These are phyloP conservation scores for Caenorhabditis elegans DNA, from an alignment of 1,140 invertebrate species.

Conservation along the genomic window WBcel235 BX284604.4:7604501-7605000, in stretches of 20 bases:
- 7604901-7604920: constrained; percentile 3
- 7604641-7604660: not conserved
- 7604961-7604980: not conserved
- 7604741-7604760: not conserved
- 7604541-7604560: too few species aligned
- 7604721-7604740: not conserved
- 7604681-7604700: not conserved
- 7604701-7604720: not conserved
- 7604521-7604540: too few species aligned
- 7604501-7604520: constrained; percentile 19
- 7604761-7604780: not conserved
- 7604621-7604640: constrained; percentile 22
- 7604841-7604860: not conserved
- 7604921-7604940: constrained; percentile 1
- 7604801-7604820: not conserved
- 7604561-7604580: not conserved
- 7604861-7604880: not conserved
- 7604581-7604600: constrained; percentile 41
- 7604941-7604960: constrained; percentile 13
- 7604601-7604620: not conserved
- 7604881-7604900: constrained; percentile 38
- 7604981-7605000: constrained; percentile 17
- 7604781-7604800: not conserved
- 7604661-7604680: not conserved
- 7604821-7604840: not conserved